Evolutionary conservation across 2,113 vertebrate genomes (phyloP).

Genomic region (Piaya cayana): DNA sequence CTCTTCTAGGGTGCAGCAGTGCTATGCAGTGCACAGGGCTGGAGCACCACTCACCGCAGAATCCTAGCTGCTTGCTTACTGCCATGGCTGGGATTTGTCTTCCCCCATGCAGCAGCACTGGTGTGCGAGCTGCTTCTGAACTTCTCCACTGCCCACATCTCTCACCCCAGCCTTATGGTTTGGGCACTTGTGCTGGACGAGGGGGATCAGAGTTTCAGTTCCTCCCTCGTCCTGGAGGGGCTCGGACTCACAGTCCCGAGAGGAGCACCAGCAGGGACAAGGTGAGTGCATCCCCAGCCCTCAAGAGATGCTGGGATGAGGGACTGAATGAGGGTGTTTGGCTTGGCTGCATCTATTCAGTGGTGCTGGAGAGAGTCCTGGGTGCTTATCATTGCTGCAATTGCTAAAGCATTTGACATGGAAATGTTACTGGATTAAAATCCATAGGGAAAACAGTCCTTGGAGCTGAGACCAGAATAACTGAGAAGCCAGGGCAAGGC

Average conservation of each 20-base stretch:
- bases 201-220: neutral
- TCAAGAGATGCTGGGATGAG: neutral
- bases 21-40: neutral
- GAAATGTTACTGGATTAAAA: neutral
- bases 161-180: neutral
- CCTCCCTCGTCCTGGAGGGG: neutral
- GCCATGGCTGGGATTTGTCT: accelerated
- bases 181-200: accelerated
- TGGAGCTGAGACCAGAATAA: neutral
- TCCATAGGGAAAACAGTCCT: neutral
- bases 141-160: neutral
- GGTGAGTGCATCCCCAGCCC: neutral
- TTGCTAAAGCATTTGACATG: neutral
- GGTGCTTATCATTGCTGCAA: neutral
- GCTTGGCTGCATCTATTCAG: neutral
- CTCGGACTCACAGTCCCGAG: accelerated
- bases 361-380: neutral
- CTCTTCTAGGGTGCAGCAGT: neutral
- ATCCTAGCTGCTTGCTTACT: neutral
- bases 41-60: neutral
- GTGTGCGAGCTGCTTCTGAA: neutral
- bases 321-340: accelerated
- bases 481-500: neutral
- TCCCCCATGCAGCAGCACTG: neutral
- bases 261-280: accelerated